These are phyloP conservation scores for Rutpela maculata DNA, from an alignment of 2,888 invertebrate species.

Conservation along the genomic window DNA sequence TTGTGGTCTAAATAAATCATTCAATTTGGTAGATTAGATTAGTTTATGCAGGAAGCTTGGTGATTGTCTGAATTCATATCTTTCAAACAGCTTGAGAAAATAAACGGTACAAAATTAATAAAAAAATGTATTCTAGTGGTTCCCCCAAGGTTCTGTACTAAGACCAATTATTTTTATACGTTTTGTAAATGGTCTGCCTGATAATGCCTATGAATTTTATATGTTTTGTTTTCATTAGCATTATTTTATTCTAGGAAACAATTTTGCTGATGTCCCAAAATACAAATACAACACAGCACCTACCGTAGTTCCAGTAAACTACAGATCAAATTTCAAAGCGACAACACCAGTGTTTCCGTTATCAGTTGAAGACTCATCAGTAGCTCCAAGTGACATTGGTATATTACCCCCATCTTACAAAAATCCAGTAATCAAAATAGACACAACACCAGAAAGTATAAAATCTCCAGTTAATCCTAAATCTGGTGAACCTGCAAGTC, in stretches of 20 bases:
- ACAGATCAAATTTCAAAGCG: constrained; percentile 59
- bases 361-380: constrained; percentile 48
- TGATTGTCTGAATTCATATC: no score
- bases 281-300: constrained; percentile 43
- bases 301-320: constrained; percentile 51
- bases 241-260: constrained; percentile 47
- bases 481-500: background rate
- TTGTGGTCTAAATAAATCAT: no score
- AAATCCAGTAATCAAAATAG: background rate
- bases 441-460: background rate
- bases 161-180: no score
- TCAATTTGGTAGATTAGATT: no score
- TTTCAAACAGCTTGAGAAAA: no score
- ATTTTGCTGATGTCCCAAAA: constrained; percentile 44
- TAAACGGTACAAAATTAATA: no score
- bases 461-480: background rate
- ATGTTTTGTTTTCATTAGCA: no score
- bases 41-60: no score
- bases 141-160: no score
- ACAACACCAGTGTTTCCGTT: constrained; percentile 64
- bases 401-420: constrained; percentile 11
- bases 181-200: no score
- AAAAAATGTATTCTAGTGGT: no score
- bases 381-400: constrained; percentile 14
- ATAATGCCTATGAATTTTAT: no score